phyloP scores from a whole-genome alignment of 2,113 vertebrate species.

The Micronycteris hirsuta region DNA sequence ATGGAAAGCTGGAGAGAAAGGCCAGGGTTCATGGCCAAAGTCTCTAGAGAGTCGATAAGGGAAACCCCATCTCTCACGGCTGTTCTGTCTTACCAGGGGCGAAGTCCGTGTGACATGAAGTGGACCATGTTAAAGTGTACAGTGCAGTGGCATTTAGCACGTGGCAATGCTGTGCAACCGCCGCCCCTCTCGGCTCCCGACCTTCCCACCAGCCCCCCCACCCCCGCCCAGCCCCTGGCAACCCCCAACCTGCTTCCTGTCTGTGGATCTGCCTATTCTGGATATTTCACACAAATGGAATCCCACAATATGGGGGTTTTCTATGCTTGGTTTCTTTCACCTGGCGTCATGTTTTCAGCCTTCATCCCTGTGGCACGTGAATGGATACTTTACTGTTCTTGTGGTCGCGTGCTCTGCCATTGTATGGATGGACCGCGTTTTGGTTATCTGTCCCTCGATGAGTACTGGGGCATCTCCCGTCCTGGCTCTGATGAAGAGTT shows the following conservation, averaged over 20 bases:
- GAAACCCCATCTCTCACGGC: not conserved
- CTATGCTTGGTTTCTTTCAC: not conserved
- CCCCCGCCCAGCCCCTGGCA: not conserved
- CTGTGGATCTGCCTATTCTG: not conserved
- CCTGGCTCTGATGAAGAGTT: not conserved
- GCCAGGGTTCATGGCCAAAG: too few species aligned
- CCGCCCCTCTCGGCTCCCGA: not conserved
- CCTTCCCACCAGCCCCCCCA: too few species aligned
- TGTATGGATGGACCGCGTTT: accelerated
- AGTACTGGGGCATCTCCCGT: too few species aligned
- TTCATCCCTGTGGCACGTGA: accelerated
- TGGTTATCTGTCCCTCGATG: accelerated
- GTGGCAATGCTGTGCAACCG: not conserved
- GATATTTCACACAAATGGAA: not conserved
- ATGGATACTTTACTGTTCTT: not conserved
- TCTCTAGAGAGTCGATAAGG: not conserved
- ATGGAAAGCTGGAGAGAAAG: not conserved
- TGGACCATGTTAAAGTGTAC: not conserved
- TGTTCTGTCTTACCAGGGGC: not conserved
- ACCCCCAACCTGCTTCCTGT: not conserved
- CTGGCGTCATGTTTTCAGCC: not conserved
- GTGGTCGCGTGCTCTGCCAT: not conserved
- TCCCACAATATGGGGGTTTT: not conserved
- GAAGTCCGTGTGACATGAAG: not conserved
- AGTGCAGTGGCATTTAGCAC: not conserved